Base-by-base conservation (phyloP, 2,888 invertebrate species). In the Liodrosophila aerea region DNA sequence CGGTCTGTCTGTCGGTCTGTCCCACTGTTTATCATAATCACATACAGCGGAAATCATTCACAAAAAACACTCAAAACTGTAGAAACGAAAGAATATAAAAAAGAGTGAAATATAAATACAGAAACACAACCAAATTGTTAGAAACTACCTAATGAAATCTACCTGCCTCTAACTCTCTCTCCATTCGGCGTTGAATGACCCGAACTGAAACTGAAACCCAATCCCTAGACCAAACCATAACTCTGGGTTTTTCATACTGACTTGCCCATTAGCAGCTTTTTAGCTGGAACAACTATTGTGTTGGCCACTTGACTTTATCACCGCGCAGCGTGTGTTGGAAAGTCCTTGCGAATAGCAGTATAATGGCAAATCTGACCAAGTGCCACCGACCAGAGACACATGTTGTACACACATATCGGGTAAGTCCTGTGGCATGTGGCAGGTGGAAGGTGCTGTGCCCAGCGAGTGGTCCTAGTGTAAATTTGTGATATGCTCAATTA, bases 131-230 rank as follows among this genome's bases (percentile, higher is more conserved):
- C 22, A 47, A 47, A 54, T 31, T 31, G 39, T 54, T 33, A 53
- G 46, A 22, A 22, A 47, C 11, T 46, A 15, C 2, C n/a, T 29
- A 30, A 39, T 27, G 29, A 31, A 40, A 40, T 40, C 40, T 40
- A 49, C 29, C 27, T 56, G 33, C 27, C 44, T 27, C 22, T 22
- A 9, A 30, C 9, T 9, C 30, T 75, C 45, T 51, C 68, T 82
- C 83, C 83, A 83, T 83, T 73, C 29, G 41, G 46, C 70, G 75
- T 63, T 83, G 78, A 78, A 78, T 78, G 78, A 78, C 76, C 71
- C 58, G 41, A n/a, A 36, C 58, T 64, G 53, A 60, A 71, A 43
- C 56, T 27, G 46, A 67, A 57, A 47, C 43, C 16, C 40, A 56
- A 45, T 45, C 40, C 46, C 15, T 16, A 4, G 15, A 12, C 7